A percentile compares a stretch with the other conserved stretches of the same genome.
phyloP scores from a whole-genome alignment of 1,140 invertebrate genomes.

The Apolygus lucorum region DNA sequence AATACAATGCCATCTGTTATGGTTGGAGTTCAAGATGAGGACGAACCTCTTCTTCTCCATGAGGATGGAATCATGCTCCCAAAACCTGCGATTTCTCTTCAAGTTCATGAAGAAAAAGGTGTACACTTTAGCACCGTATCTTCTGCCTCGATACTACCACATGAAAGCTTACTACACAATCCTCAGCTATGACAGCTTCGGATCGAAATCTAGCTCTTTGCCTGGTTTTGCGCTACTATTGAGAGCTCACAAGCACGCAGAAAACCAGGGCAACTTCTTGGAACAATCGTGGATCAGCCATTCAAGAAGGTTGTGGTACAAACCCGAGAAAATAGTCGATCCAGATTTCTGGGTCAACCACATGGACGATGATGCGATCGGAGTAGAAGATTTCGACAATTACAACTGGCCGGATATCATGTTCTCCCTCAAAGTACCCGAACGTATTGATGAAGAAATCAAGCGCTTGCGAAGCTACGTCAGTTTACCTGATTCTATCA shows the following conservation, averaged over 20 bases:
- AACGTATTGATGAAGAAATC: not conserved
- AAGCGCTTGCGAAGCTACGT: not conserved
- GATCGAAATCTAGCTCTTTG: not conserved
- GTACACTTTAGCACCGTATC: not conserved
- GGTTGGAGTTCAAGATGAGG: not conserved
- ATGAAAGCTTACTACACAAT: conserved; percentile 7
- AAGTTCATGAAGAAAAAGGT: not conserved
- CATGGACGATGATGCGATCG: not conserved
- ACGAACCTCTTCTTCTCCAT: not conserved
- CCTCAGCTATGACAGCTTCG: conserved; percentile 1
- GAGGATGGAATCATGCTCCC: not conserved
- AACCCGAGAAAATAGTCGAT: conserved; percentile 6
- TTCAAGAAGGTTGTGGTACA: conserved; percentile 5
- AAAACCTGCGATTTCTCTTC: conserved; percentile 9
- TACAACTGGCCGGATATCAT: conserved; percentile 15
- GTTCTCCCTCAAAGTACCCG: conserved; percentile 6
- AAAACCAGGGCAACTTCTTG: conserved; percentile 8
- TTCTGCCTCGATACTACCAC: conserved; percentile 9
- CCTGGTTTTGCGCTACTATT: not conserved
- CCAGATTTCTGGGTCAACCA: conserved; percentile 14
- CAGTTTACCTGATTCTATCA: not conserved
- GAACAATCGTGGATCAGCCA: conserved; percentile 14
- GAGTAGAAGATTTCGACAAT: not conserved
- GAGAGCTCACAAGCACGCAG: not conserved
- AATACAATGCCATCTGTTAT: conserved; percentile 16